Evolutionary conservation across 1,140 invertebrate genomes (phyloP).

Genomic region (Adoxophyes honmai): DNA sequence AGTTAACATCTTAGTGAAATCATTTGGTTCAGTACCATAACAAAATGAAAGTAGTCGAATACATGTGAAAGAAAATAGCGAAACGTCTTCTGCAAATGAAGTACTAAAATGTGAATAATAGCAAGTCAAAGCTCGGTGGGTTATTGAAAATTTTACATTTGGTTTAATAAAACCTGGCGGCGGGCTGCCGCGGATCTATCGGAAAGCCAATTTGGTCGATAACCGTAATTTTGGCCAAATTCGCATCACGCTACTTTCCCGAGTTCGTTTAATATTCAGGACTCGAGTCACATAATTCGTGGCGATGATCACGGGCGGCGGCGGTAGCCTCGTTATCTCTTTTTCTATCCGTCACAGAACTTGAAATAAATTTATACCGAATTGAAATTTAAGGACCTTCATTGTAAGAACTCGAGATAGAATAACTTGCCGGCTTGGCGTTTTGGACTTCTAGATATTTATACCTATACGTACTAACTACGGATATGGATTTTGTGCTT

Average conservation of each 20-base stretch:
- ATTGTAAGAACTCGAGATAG: slow-evolving; percentile 25
- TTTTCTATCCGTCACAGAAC: slow-evolving; percentile 44
- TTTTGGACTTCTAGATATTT: neutral
- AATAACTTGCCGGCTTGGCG: slow-evolving; percentile 15
- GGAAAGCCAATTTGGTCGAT: slow-evolving; percentile 39
- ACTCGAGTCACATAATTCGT: slow-evolving; percentile 52
- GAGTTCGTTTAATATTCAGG: slow-evolving; percentile 49
- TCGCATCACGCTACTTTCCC: slow-evolving; percentile 37
- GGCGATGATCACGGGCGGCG: slow-evolving; percentile 47
- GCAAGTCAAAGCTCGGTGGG: neutral
- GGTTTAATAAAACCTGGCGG: slow-evolving; percentile 1
- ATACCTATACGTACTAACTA: neutral
- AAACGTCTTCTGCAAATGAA: too few species aligned
- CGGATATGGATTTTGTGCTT: neutral
- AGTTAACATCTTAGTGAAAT: too few species aligned
- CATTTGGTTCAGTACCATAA: too few species aligned
- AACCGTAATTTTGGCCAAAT: slow-evolving; percentile 51
- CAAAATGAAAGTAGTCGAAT: too few species aligned
- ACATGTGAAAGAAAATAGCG: too few species aligned
- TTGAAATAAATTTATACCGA: slow-evolving; percentile 37
- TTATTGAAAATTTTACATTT: slow-evolving; percentile 10
- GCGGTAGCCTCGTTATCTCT: slow-evolving; percentile 33
- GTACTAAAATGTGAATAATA: neutral
- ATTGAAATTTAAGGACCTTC: slow-evolving; percentile 32
- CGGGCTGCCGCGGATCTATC: slow-evolving; percentile 26